Conservation (phyloP, 2,888 invertebrate genomes). For the Sycophila texana region DNA sequence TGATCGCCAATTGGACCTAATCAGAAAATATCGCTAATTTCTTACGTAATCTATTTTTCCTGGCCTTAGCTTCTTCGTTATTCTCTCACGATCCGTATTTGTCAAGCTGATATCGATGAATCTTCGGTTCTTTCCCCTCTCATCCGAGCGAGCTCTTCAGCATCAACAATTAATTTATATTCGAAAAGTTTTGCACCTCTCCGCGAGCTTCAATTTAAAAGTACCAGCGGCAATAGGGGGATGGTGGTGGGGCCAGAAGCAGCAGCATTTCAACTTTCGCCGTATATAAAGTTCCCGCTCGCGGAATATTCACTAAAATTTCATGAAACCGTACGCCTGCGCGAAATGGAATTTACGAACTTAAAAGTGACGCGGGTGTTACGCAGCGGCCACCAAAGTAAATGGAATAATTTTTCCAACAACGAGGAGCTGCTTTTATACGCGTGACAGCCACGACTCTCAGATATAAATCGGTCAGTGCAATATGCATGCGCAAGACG, state of each 20-base stretch:
- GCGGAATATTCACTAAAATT: not conserved
- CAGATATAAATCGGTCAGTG: slow-evolving; percentile 52
- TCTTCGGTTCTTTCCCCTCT: not conserved
- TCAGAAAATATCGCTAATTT: no score
- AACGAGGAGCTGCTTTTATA: slow-evolving; percentile 1
- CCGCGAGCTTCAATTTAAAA: slow-evolving; percentile 34
- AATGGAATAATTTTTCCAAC: slow-evolving; percentile 51
- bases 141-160: not conserved
- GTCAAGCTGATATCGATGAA: slow-evolving; percentile 13
- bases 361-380: slow-evolving; percentile 40
- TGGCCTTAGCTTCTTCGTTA: not conserved
- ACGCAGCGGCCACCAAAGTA: not conserved
- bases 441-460: not conserved
- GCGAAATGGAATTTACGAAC: slow-evolving; percentile 49
- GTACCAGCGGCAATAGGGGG: slow-evolving; percentile 2
- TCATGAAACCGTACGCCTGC: not conserved
- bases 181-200: slow-evolving; percentile 31
- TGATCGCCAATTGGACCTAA: no score
- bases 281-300: slow-evolving; percentile 42
- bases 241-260: not conserved
- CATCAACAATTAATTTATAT: slow-evolving; percentile 46
- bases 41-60: not conserved
- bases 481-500: slow-evolving; percentile 46
- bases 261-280: slow-evolving; percentile 43
- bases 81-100: not conserved